Percentiles rank a stretch among this genome's conserved stretches.
phyloP scores from a whole-genome alignment of 2,113 vertebrate genomes.

The Emydocephalus ijimae region DNA sequence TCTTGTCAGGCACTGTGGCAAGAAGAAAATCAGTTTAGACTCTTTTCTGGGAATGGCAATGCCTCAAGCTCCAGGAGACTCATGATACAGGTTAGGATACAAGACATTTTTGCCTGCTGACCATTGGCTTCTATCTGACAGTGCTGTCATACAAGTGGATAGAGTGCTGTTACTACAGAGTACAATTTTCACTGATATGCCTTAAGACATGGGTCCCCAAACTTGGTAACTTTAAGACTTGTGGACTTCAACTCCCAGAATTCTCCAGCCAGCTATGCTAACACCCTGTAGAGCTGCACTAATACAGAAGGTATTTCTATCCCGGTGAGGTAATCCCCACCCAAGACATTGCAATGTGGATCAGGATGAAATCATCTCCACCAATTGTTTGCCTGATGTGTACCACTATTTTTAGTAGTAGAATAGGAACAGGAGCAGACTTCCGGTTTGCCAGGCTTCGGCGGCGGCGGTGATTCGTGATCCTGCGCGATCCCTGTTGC shows the following conservation, averaged over 20 bases:
- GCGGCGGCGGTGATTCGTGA: too few relatives aligned
- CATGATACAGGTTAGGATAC: background rate
- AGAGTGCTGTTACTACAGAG: background rate
- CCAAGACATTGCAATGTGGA: background rate
- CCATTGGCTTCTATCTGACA: background rate
- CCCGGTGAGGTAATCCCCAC: background rate
- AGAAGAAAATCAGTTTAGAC: background rate
- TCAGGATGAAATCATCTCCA: background rate
- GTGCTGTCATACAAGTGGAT: background rate
- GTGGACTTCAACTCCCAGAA: too few relatives aligned
- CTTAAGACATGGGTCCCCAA: background rate
- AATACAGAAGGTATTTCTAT: background rate
- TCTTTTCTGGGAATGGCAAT: background rate
- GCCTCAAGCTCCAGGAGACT: background rate
- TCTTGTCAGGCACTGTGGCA: background rate
- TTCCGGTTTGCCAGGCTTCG: too few relatives aligned
- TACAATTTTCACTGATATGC: background rate
- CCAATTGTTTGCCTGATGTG: background rate
- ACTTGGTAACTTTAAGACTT: too few relatives aligned
- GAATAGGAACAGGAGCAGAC: background rate
- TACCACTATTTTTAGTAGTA: background rate
- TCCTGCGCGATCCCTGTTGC: too few relatives aligned
- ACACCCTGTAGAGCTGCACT: background rate
- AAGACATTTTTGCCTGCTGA: background rate
- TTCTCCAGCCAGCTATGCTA: too few relatives aligned